These are phyloP conservation scores for Aphelocoma coerulescens DNA, from an alignment of 2,113 vertebrate species.

Conservation along the genomic window DNA sequence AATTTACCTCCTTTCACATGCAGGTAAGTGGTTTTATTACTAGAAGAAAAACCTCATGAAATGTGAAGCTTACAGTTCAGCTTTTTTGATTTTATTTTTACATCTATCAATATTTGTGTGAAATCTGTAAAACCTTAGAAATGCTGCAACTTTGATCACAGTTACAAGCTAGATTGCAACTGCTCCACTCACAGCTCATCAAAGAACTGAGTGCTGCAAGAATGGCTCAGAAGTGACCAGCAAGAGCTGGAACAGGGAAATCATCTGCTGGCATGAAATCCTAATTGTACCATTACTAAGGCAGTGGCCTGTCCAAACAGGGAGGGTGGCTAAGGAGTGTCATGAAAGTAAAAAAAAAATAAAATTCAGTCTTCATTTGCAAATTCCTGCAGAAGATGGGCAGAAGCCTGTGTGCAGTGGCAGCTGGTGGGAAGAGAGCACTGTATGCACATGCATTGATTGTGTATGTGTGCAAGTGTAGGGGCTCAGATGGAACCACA, in stretches of 20 bases:
- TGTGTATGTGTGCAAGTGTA: not conserved
- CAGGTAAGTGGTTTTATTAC: not conserved
- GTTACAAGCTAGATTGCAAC: not conserved
- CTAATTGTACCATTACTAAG: not conserved
- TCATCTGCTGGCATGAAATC: not conserved
- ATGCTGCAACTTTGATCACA: not conserved
- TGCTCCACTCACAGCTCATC: rapidly evolving
- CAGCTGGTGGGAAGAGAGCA: not conserved
- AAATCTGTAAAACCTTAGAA: not conserved
- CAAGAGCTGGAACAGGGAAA: not conserved
- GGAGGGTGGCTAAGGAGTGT: not conserved
- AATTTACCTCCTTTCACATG: not conserved
- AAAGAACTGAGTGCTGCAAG: not conserved
- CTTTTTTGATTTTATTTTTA: not conserved
- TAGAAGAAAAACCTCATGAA: not conserved
- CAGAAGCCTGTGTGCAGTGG: not conserved
- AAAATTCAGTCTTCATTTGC: not conserved
- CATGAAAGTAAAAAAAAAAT: not conserved
- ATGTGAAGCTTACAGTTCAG: not conserved
- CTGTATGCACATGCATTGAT: not conserved
- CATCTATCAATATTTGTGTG: not conserved
- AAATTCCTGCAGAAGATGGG: not conserved
- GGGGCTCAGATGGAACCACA: not conserved
- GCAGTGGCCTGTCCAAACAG: not conserved
- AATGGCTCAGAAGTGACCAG: not conserved